Conservation (phyloP, 2,888 invertebrate species). For the Sepioteuthis lessoniana region DNA sequence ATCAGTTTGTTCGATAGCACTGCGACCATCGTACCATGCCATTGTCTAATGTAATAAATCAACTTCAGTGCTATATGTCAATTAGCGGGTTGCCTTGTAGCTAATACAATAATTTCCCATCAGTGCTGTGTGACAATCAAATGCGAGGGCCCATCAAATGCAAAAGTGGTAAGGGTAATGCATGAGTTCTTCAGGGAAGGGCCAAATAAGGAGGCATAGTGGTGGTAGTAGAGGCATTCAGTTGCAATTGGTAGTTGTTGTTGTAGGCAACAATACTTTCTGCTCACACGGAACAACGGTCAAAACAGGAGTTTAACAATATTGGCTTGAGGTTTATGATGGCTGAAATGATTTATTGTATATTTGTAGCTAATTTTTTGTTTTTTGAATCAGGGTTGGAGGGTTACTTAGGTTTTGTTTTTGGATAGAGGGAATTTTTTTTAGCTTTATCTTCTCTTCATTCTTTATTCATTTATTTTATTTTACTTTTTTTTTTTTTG, state of each 20-base stretch:
- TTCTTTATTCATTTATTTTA: too few species aligned
- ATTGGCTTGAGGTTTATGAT: background rate
- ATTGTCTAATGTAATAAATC: background rate
- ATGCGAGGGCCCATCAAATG: background rate
- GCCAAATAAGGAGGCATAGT: too few species aligned
- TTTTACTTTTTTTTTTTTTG: too few species aligned
- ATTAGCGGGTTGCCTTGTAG: conserved; percentile 23
- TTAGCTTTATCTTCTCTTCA: too few species aligned
- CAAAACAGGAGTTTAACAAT: conserved; percentile 20
- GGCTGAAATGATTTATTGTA: background rate
- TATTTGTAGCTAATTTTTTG: background rate
- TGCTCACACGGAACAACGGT: background rate
- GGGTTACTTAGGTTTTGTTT: too few species aligned
- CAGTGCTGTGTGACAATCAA: conserved; percentile 8
- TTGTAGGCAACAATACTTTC: background rate
- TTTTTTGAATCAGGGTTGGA: too few species aligned
- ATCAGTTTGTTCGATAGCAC: too few species aligned
- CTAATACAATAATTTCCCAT: conserved; percentile 10
- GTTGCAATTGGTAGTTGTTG: background rate
- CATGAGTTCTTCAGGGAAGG: background rate
- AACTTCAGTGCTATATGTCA: background rate
- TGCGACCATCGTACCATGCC: background rate
- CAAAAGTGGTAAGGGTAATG: background rate
- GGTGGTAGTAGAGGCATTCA: background rate
- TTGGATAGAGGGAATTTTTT: too few species aligned